Conservation (phyloP, 2,797 vertebrate genomes). For the Tokudaia tokunoshimensis region DNA sequence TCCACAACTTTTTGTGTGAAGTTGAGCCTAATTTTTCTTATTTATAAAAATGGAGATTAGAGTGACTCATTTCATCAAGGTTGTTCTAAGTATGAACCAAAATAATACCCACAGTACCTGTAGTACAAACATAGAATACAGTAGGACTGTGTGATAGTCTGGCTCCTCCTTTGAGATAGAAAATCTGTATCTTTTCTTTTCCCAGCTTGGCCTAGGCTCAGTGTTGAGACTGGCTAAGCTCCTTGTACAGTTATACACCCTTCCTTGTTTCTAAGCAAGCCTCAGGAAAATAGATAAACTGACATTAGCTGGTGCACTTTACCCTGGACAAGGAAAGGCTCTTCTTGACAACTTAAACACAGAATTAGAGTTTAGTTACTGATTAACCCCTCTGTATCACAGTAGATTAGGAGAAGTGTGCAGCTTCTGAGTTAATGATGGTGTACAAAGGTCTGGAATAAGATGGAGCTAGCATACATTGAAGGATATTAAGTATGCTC, state of each 20-base stretch:
- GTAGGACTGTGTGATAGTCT: neutral
- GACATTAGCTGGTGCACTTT: neutral
- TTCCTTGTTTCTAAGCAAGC: conserved; percentile 6
- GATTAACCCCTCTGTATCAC: conserved; percentile 18
- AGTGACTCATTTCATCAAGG: neutral
- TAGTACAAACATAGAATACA: neutral
- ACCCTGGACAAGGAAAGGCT: neutral
- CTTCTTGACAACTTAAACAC: neutral
- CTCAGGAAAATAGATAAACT: neutral
- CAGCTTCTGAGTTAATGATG: neutral
- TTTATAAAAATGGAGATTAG: neutral
- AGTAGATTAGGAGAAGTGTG: neutral
- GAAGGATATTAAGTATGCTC: neutral
- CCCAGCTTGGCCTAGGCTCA: neutral
- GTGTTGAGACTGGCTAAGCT: conserved; percentile 4
- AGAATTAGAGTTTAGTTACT: neutral
- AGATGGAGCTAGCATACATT: neutral
- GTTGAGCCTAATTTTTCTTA: conserved; percentile 20
- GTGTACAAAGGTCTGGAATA: neutral
- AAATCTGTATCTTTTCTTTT: neutral
- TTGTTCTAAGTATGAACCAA: neutral
- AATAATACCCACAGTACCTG: neutral
- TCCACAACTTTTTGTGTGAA: conserved; percentile 11
- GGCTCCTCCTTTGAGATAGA: neutral
- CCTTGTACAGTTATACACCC: neutral